Conservation (phyloP, 1,140 invertebrate species). For the Archegozetes longisetosus region DNA sequence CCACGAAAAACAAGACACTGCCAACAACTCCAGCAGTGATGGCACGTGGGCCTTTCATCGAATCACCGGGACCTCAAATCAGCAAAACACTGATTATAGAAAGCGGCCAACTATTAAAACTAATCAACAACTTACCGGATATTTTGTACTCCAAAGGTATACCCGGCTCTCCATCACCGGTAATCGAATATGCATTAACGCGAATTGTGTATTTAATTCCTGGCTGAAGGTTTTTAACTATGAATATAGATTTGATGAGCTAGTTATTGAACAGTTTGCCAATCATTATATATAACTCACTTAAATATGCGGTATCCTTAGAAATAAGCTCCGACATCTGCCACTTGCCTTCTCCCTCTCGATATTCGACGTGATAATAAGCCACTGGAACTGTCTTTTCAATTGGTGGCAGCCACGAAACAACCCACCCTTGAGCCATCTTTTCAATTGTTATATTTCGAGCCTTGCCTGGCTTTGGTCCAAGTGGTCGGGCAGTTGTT, state of each 20-base stretch:
- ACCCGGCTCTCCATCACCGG: conserved; percentile 51
- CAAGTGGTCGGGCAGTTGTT: neutral
- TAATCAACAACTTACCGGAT: conserved; percentile 31
- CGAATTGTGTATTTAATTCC: conserved; percentile 77
- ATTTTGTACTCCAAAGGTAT: conserved; percentile 70
- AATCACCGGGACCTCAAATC: neutral
- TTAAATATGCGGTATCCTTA: conserved; percentile 68
- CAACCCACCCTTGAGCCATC: conserved; percentile 59
- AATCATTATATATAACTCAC: conserved; percentile 31
- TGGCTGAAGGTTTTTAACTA: conserved; percentile 76
- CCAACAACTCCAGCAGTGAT: conserved; percentile 65
- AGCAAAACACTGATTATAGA: too few relatives aligned
- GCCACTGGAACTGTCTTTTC: conserved; percentile 51
- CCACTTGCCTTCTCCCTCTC: conserved; percentile 73
- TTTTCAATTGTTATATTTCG: conserved; percentile 71
- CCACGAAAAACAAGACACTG: conserved; percentile 87
- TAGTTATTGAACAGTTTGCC: neutral
- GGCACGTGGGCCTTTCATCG: conserved; percentile 13
- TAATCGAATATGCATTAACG: conserved; percentile 57
- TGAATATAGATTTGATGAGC: conserved; percentile 16
- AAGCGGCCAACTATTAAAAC: too few relatives aligned
- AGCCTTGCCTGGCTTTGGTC: conserved; percentile 62
- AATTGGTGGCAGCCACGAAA: conserved; percentile 68
- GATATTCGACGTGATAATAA: conserved; percentile 80
- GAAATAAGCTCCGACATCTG: conserved; percentile 54